Evolutionary conservation across 2,113 vertebrate genomes (phyloP), one percentile per base, ranked within the genome.

Genomic region (Arvicanthis niloticus): DNA sequence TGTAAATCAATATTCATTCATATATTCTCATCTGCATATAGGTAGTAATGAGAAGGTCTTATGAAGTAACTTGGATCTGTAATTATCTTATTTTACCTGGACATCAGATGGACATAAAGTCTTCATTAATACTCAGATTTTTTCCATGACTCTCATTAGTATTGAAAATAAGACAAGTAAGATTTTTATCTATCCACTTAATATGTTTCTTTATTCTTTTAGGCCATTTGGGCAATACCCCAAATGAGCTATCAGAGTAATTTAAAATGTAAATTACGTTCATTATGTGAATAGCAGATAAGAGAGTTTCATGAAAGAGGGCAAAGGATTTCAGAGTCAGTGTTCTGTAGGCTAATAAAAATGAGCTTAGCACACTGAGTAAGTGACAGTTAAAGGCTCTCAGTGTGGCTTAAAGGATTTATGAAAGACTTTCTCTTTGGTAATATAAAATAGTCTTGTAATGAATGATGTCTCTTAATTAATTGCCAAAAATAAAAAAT

Each of bases 261-360:
- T 95, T 97, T 91, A 93, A 97, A 97, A 95, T 97, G 73, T 24
- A 98, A 98, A 96, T 97, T 84, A 4, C 91, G 85, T 51, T 6
- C 62, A 88, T 96, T 96, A 93, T 95, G 97, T 97, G 97, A 95
- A 48, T 84, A 92, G 24, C 51, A 94, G 62, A 93, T 94, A 85
- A 95, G 56, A 91, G 5, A 60, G 13, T 96, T 80, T 42, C 22
- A 68, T 89, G 77, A 93, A 87, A 60, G 45, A 53, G 92, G 95
- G 40, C 4, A 80, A 80, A 96, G 37, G 96, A 92, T 81, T 95
- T 89, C 10, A 11, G 0, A n/a, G 68, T 68, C 37, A 60, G 21
- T 73, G 88, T 31, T 87, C n/a, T 72, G 92, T 62, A 62, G 88
- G 58, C 89, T 91, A 93, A 53, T 92, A 88, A 94, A 89, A 91